Base-by-base conservation (phyloP, 2,113 vertebrate species). In the Psittacula cyanocephala region DNA sequence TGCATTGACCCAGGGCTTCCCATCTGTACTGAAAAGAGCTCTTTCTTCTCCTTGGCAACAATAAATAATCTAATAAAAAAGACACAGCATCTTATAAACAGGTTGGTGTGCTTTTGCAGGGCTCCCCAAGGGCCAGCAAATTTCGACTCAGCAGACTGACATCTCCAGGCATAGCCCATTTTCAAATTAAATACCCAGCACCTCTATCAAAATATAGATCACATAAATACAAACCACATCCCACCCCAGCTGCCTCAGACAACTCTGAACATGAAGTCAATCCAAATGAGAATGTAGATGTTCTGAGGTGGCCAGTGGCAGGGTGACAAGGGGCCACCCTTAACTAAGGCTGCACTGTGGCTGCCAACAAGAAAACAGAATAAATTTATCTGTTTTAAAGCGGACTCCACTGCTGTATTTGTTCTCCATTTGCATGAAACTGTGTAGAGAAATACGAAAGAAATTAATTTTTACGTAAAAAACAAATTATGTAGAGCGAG, bases 61-160 rank as follows among this genome's bases (percentile, higher is more conserved):
- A 52, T 12, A 81, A 86, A 53, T 91, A 82, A 88, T 33, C 88
- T 81, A 71, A 86, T 81, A 37, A 88, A 88, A 94, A 84, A 67
- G 59, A 75, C 35, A 50, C 20, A 60, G 41, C 14, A 3, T 41
- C 91, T 76, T 50, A 81, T 68, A 91, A 91, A 80, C 33, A 75
- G 60, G 70, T 55, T 89, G 55, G 55, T 68, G 68, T n/a, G 60
- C 35, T 63, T 86, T 15, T 52, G 64, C 80, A 84, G 55, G 71
- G 17, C 20, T 84, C 69, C 81, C 81, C 55, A 63, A 70, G 29
- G 68, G 55, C 76, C 91, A 64, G 71, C 27, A 83, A 88, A 53
- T 43, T 88, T 65, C 78, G 60, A 86, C 64, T 82, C 79, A 90
- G 65, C 29, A 49, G 76, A 25, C 17, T 83, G 64, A 93, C 52